Base-by-base conservation (phyloP, 2,888 invertebrate species). In the Archips xylosteana region DNA sequence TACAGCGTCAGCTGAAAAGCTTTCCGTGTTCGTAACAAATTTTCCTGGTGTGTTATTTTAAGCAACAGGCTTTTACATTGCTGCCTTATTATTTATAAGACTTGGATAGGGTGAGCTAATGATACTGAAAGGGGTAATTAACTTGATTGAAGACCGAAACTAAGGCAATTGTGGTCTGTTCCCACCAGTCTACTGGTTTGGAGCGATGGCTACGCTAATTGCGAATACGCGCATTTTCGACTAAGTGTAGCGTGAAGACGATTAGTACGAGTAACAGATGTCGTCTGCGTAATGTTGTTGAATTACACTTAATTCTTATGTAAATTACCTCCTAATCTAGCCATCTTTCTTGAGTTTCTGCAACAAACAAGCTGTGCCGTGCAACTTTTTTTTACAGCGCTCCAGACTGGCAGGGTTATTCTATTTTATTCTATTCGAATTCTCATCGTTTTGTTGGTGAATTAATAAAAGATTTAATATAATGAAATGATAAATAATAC, bases 211-310 rank as follows among this genome's bases (percentile, higher is more conserved):
- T 23, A 49, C 13, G 42, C 49, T 60, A 51, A 61, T 54, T 51
- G 36, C 49, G 36, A 51, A 36, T 65, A 65, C 61, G 51, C 61
- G 5, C 51, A 54, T 49, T 71, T 71, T 54, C 15, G 61, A 45
- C 42, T 42, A 65, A 62, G 13, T 51, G 60, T 71, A 66, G 60
- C 60, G 65, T 39, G 66, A 62, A 54, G 61, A 23, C 45, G 23
- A 67, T 66, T 62, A 51, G 66, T 54, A 66, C 15, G 32, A 34
- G 42, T 51, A 61, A 66, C 49, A 66, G 71, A 70, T 70, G 70
- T 54, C 66, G 49, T 54, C 71, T 68, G 51, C 66, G 65, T 71
- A 66, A 71, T 66, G 54, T 62, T 62, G 62, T 62, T 72, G 36
- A 62, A 57, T 45, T 54, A 66, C 71, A 39, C 42, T 61, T 60